Evolutionary conservation across 2,113 vertebrate genomes (phyloP).

Genomic region (Notothenia rossii): DNA sequence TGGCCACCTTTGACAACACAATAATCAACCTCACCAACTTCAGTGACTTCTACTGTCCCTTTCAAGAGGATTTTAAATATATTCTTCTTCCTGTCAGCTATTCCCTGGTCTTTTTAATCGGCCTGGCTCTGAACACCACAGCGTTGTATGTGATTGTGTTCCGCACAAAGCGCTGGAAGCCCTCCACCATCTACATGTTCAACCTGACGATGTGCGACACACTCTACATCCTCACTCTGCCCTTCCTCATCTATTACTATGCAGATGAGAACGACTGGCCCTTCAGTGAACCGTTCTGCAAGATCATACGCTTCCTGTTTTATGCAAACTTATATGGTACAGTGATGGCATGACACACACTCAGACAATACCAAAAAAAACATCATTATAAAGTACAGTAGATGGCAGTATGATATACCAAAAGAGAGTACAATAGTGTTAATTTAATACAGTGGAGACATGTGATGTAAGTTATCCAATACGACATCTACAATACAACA

Average conservation of each 20-base stretch:
- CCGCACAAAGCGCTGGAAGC: slow-evolving; percentile 92
- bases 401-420: not conserved
- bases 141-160: slow-evolving; percentile 92
- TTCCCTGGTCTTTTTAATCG: slow-evolving; percentile 89
- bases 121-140: slow-evolving; percentile 88
- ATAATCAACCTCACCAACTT: slow-evolving; percentile 19
- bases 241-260: slow-evolving; percentile 95
- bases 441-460: not conserved
- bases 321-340: slow-evolving; percentile 96
- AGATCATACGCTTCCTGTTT: slow-evolving; percentile 95
- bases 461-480: too few relatives aligned
- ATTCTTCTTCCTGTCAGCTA: slow-evolving; percentile 94
- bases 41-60: slow-evolving; percentile 81
- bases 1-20: slow-evolving; percentile 55
- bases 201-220: slow-evolving; percentile 93
- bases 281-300: slow-evolving; percentile 90
- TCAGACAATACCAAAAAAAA: not conserved
- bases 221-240: slow-evolving; percentile 92
- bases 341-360: not conserved
- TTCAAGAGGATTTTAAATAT: slow-evolving; percentile 93
- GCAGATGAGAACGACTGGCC: slow-evolving; percentile 93
- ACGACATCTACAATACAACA: not conserved
- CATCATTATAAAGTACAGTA: not conserved
- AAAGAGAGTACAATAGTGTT: not conserved
- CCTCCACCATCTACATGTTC: slow-evolving; percentile 96